Evolutionary conservation across 2,888 invertebrate species (phyloP).

Genomic region (Xylota segnis): DNA sequence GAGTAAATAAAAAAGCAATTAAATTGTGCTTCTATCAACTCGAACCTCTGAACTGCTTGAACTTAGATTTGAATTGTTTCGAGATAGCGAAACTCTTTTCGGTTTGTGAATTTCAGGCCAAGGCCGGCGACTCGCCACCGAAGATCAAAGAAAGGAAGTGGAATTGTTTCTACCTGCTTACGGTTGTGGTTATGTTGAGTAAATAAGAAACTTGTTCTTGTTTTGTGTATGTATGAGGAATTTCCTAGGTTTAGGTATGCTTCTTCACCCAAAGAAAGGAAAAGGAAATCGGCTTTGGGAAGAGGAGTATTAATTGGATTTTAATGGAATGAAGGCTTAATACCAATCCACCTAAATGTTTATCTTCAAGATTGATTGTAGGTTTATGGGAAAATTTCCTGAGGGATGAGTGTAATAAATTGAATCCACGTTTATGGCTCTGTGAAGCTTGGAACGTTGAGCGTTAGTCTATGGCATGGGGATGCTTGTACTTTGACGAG

Average conservation of each 20-base stretch:
- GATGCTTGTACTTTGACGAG: too few relatives aligned
- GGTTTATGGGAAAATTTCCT: not conserved
- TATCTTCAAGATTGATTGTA: not conserved
- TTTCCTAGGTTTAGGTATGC: not conserved
- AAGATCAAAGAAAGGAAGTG: slow-evolving; percentile 1
- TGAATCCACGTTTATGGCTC: not conserved
- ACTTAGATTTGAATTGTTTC: not conserved
- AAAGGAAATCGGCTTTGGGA: not conserved
- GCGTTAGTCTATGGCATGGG: too few relatives aligned
- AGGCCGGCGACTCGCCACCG: slow-evolving; percentile 2
- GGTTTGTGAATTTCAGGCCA: slow-evolving; percentile 1
- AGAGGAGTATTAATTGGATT: not conserved
- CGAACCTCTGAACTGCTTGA: slow-evolving; percentile 18
- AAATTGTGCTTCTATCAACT: slow-evolving; percentile 1
- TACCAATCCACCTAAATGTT: too few relatives aligned
- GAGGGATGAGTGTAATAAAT: not conserved
- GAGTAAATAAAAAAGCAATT: not conserved
- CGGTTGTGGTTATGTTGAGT: not conserved
- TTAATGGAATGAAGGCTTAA: not conserved
- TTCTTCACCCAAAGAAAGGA: not conserved
- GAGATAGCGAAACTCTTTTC: slow-evolving; percentile 28
- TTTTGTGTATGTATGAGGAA: not conserved
- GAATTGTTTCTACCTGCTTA: not conserved
- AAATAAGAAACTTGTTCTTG: slow-evolving; percentile 8
- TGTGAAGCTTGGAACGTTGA: not conserved